Evolutionary conservation across 2,888 invertebrate genomes (phyloP), one percentile per base, ranked within the genome.

Genomic region (Cenopis cana): DNA sequence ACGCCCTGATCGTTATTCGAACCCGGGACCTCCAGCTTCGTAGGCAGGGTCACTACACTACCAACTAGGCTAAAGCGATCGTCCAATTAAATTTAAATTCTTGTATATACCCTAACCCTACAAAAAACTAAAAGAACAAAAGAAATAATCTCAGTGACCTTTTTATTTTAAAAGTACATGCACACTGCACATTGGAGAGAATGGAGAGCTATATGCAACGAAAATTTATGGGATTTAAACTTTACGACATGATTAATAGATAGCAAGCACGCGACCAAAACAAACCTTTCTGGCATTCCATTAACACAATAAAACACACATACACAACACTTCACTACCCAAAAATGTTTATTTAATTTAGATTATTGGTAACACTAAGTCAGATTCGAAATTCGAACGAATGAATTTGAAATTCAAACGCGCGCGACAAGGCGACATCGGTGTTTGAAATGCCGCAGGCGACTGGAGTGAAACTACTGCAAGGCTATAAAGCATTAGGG

Each of bases 391-490:
- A 46, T 60, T 55, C 20, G 20, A 65, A 66, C 46, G 56, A 60
- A 49, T 29, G 62, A 62, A 46, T 56, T 56, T 36, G 56, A 56
- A 56, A 33, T 33, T 17, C n/a, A 24, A 60, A 60, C 17, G 46
- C 56, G 66, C 60, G 65, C 46, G 46, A 10, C 36, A 41, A 64
- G 57, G 54, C 74, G 72, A 49, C 69, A 36, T 10, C 62, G 75
- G 74, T 81, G 79, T 75, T 14, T 77, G 72, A 69, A 81, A 76
- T 86, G 81, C 86, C 88, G 88, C 88, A 88, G 86, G 78, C 79
- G 74, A 88, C 88, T 87, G 77, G 79, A 82, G 79, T 29, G 50
- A 24, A 46, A 36, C 50, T 54, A 76, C 81, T 81, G 82, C 82
- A 83, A 81, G 77, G 79, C 78, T 74, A 76, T 80, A 80, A 80